Evolutionary conservation across 2,888 invertebrate genomes (phyloP).

Genomic region (Nezara viridula): DNA sequence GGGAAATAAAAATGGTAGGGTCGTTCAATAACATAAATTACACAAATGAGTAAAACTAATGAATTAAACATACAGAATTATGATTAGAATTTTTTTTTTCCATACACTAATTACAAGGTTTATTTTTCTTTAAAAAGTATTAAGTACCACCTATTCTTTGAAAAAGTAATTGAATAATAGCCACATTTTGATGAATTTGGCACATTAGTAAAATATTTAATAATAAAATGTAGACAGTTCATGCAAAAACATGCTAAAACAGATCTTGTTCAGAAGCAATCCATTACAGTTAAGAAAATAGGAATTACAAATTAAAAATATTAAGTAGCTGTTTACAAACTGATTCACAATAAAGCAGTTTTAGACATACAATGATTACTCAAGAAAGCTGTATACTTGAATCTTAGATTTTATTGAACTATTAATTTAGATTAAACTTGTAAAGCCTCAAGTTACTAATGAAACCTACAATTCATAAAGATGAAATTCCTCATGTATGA

Average conservation of each 20-base stretch:
- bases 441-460: background rate
- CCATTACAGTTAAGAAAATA: background rate
- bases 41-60: background rate
- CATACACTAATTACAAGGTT: too few species aligned
- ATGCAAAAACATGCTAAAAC: slow-evolving; percentile 16
- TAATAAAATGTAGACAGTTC: background rate
- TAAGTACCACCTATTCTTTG: background rate
- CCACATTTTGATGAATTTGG: background rate
- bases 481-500: background rate
- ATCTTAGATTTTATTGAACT: background rate
- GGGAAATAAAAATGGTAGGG: background rate
- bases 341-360: background rate
- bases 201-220: background rate
- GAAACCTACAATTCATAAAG: background rate
- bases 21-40: background rate
- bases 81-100: background rate
- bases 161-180: background rate
- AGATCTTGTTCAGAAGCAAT: background rate
- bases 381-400: background rate
- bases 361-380: background rate
- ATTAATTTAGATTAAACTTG: too few species aligned
- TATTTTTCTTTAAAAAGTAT: too few species aligned
- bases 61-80: background rate
- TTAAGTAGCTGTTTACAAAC: background rate
- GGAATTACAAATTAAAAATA: background rate